Evolutionary conservation across 2,113 vertebrate species (phyloP).

Genomic region (Oenanthe oenanthe): DNA sequence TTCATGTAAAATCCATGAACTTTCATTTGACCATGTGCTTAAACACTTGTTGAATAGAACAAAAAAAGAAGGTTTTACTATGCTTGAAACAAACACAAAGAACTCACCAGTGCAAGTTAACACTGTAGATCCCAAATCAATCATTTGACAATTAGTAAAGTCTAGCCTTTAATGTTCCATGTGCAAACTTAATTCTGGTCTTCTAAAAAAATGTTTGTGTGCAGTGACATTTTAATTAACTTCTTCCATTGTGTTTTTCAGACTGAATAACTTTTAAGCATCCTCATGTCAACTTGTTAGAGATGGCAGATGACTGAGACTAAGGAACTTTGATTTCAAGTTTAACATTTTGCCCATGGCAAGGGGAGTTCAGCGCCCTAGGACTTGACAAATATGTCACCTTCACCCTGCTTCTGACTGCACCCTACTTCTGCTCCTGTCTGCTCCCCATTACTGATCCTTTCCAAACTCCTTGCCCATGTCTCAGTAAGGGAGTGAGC

Average conservation of each 20-base stretch:
- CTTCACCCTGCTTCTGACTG: not conserved
- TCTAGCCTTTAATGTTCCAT: not conserved
- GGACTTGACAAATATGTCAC: not conserved
- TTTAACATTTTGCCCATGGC: not conserved
- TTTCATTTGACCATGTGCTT: not conserved
- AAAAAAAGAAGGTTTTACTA: not conserved
- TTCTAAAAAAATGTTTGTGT: not conserved
- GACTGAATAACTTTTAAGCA: not conserved
- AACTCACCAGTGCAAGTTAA: not conserved
- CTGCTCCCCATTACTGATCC: not conserved
- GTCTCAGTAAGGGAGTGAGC: not conserved
- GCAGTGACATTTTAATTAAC: not conserved
- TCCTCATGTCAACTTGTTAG: not conserved
- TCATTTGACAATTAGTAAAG: not conserved
- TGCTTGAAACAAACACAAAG: not conserved
- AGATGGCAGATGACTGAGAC: not conserved
- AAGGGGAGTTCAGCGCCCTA: not conserved
- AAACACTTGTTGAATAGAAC: not conserved
- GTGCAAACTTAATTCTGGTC: not conserved
- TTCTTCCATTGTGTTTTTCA: not conserved
- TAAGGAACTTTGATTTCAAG: not conserved
- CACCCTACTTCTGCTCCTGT: not conserved
- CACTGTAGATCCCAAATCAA: not conserved
- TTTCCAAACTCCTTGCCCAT: not conserved
- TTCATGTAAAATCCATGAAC: not conserved